phyloP scores from a whole-genome alignment of 1,140 invertebrate genomes.

The Papilio xuthus region DNA sequence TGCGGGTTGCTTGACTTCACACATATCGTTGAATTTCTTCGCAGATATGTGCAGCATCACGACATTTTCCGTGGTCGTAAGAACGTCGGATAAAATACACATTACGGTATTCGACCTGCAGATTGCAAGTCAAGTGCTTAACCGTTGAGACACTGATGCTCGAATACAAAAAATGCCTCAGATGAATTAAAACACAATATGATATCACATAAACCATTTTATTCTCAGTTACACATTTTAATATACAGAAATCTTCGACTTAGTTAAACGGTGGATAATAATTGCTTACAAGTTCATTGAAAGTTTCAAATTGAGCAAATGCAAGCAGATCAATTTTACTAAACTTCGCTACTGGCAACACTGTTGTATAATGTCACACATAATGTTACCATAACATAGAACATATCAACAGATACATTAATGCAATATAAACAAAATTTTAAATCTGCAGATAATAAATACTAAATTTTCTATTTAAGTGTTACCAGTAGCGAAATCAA shows the following conservation, averaged over 20 bases:
- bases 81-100: no score
- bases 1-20: no score
- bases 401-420: not conserved
- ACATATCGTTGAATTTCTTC: no score
- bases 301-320: constrained; percentile 71
- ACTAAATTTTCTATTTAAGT: not conserved
- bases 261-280: constrained; percentile 67
- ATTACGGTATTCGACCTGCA: no score
- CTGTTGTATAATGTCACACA: not conserved
- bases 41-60: no score
- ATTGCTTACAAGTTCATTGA: constrained; percentile 58
- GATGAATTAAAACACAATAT: constrained; percentile 57
- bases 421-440: not conserved
- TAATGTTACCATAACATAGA: not conserved
- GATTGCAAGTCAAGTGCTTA: no score
- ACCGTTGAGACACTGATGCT: no score
- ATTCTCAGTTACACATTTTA: constrained; percentile 68
- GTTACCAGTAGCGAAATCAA: constrained; percentile 31
- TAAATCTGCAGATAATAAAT: not conserved
- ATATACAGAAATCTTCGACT: constrained; percentile 71
- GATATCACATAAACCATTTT: constrained; percentile 79
- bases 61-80: no score
- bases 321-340: constrained; percentile 62
- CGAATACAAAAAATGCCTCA: not conserved
- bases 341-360: constrained; percentile 7